Evolutionary conservation across 1,140 invertebrate species (phyloP).

Genomic region (Maniola jurtina): DNA sequence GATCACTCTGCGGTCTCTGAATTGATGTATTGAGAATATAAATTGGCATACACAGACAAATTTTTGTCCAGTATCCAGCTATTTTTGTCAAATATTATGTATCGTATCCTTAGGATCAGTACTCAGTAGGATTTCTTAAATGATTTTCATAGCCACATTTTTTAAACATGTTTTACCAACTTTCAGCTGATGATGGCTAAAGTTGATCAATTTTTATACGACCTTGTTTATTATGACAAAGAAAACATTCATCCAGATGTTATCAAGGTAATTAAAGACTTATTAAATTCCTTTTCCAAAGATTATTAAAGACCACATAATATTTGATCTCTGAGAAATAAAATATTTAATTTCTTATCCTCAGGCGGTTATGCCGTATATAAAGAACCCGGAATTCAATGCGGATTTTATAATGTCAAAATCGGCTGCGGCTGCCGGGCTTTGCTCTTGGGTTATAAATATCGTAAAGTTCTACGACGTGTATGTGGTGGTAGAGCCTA

Average conservation of each 20-base stretch:
- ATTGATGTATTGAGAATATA: too few species aligned
- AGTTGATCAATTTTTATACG: constrained; percentile 90
- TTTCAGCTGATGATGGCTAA: constrained; percentile 80
- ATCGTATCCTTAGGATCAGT: too few species aligned
- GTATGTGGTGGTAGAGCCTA: constrained; percentile 95
- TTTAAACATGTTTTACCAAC: constrained; percentile 25
- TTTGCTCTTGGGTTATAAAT: constrained; percentile 97
- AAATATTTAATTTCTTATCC: background rate
- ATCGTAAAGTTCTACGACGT: constrained; percentile 95
- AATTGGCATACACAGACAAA: too few species aligned
- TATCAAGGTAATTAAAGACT: constrained; percentile 81
- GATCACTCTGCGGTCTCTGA: too few species aligned
- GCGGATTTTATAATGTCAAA: constrained; percentile 91
- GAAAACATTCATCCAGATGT: constrained; percentile 95
- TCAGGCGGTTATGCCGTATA: constrained; percentile 71
- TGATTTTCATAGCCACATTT: background rate
- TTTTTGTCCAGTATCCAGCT: too few species aligned
- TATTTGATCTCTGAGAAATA: too few species aligned
- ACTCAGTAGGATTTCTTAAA: too few species aligned
- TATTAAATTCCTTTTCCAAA: too few species aligned
- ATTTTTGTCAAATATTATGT: too few species aligned
- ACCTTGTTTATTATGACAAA: constrained; percentile 94
- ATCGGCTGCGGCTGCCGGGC: constrained; percentile 92
- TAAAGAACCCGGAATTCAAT: constrained; percentile 88
- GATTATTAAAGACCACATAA: too few species aligned